Evolutionary conservation across 2,888 invertebrate species (phyloP).

Genomic region (Chouioia cunea): DNA sequence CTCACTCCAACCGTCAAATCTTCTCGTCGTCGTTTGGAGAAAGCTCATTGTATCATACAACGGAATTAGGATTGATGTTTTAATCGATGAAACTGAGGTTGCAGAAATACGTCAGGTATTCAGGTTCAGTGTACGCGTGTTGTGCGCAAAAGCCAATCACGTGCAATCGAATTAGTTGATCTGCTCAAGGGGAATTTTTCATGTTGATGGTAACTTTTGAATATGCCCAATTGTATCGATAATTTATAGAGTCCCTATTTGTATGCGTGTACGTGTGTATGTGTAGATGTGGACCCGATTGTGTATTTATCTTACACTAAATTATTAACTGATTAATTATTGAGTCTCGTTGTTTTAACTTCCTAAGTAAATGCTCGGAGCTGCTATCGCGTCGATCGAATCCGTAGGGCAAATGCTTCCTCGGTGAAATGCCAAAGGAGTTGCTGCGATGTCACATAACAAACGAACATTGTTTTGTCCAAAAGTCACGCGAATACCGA

Average conservation of each 20-base stretch:
- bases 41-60: neutral
- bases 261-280: slow-evolving; percentile 19
- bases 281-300: slow-evolving; percentile 5
- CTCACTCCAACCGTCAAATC: slow-evolving; percentile 1
- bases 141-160: neutral
- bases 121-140: slow-evolving; percentile 10
- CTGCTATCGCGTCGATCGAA: too few relatives aligned
- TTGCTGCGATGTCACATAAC: too few relatives aligned
- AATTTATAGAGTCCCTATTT: slow-evolving; percentile 22
- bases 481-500: too few relatives aligned
- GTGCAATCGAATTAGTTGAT: too few relatives aligned
- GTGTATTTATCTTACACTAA: neutral
- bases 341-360: too few relatives aligned
- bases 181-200: too few relatives aligned
- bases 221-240: neutral
- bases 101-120: slow-evolving; percentile 14
- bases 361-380: too few relatives aligned
- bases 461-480: too few relatives aligned
- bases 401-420: too few relatives aligned
- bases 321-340: too few relatives aligned
- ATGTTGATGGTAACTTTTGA: too few relatives aligned
- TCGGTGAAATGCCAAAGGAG: too few relatives aligned
- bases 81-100: slow-evolving; percentile 17
- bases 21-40: slow-evolving; percentile 17
- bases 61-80: slow-evolving; percentile 15